A percentile compares a stretch with the other conserved stretches of the same genome.
These are phyloP conservation scores for Bilobella aurantiaca DNA, from an alignment of 1,140 invertebrate genomes.

Conservation along the genomic window DNA sequence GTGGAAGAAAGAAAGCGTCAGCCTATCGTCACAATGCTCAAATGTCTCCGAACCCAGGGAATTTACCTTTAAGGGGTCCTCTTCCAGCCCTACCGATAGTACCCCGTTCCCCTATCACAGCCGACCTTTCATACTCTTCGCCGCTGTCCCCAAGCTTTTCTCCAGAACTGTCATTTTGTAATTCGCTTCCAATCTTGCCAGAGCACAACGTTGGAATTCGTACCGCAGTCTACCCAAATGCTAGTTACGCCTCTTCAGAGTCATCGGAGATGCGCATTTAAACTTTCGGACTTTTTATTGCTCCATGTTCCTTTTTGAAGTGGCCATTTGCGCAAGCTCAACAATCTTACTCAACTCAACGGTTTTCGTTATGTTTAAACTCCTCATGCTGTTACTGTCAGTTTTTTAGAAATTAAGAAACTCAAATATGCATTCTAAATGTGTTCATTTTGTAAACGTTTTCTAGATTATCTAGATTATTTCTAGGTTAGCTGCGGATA, in stretches of 20 bases:
- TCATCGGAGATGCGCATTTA: slow-evolving; percentile 21
- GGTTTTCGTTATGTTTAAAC: too few relatives aligned
- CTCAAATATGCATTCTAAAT: too few relatives aligned
- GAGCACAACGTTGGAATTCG: neutral
- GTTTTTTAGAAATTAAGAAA: too few relatives aligned
- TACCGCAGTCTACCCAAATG: neutral
- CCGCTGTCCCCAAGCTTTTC: slow-evolving; percentile 42
- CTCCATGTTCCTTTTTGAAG: neutral
- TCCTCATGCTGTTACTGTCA: too few relatives aligned
- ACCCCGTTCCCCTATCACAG: slow-evolving; percentile 55
- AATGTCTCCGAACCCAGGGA: neutral
- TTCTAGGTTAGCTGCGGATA: too few relatives aligned
- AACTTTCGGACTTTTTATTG: neutral
- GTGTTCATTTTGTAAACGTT: too few relatives aligned
- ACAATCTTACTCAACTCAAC: too few relatives aligned
- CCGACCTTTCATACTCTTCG: slow-evolving; percentile 44
- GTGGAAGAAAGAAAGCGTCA: neutral
- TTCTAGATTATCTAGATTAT: too few relatives aligned
- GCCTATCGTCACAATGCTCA: neutral
- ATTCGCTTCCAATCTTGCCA: slow-evolving; percentile 49
- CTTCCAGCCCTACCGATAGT: slow-evolving; percentile 25
- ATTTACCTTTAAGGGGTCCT: neutral
- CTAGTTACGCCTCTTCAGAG: neutral
- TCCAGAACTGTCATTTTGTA: slow-evolving; percentile 46
- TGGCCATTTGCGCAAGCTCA: neutral